These are phyloP conservation scores for Dimorphilus gyrociliatus DNA, from an alignment of 2,888 invertebrate genomes.

Conservation along the genomic window DNA sequence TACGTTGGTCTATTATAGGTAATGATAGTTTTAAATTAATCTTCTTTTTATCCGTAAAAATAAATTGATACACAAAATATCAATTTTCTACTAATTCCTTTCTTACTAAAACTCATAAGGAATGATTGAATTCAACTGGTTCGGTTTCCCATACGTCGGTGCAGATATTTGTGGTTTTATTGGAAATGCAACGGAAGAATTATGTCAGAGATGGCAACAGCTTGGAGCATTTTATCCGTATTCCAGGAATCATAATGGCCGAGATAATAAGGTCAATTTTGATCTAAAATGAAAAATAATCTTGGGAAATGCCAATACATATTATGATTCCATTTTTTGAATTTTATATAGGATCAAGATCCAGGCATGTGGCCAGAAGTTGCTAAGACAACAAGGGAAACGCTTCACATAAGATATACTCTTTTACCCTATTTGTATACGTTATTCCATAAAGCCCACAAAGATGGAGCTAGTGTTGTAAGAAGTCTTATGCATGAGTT, in stretches of 20 bases:
- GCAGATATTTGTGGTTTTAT: conserved; percentile 8
- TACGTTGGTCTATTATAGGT: conserved; percentile 22
- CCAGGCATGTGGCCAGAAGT: conserved; percentile 20
- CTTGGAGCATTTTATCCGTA: conserved; percentile 8
- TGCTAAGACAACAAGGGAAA: conserved; percentile 14
- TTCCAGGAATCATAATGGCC: conserved; percentile 7
- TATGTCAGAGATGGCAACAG: conserved; percentile 7
- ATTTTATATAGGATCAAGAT: conserved; percentile 25
- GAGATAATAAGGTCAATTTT: conserved; percentile 1
- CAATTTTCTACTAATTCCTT: too few relatives aligned
- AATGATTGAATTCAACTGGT: conserved; percentile 54
- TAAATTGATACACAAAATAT: too few relatives aligned
- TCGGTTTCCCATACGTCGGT: conserved; percentile 55
- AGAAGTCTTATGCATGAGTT: conserved; percentile 64
- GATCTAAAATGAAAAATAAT: neutral
- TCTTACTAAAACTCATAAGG: conserved; percentile 16
- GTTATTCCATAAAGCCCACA: conserved; percentile 38
- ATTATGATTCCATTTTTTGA: too few relatives aligned
- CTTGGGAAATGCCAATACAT: too few relatives aligned
- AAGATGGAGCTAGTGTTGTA: conserved; percentile 54
- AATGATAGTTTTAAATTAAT: too few relatives aligned
- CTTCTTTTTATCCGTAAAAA: too few relatives aligned
- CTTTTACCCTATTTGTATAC: conserved; percentile 24
- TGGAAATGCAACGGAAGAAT: conserved; percentile 3
- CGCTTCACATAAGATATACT: conserved; percentile 19